Percentiles rank a stretch among this genome's conserved stretches.
Evolutionary conservation across 2,797 vertebrate genomes (phyloP).

Genomic region (Anabacerthia variegaticeps): DNA sequence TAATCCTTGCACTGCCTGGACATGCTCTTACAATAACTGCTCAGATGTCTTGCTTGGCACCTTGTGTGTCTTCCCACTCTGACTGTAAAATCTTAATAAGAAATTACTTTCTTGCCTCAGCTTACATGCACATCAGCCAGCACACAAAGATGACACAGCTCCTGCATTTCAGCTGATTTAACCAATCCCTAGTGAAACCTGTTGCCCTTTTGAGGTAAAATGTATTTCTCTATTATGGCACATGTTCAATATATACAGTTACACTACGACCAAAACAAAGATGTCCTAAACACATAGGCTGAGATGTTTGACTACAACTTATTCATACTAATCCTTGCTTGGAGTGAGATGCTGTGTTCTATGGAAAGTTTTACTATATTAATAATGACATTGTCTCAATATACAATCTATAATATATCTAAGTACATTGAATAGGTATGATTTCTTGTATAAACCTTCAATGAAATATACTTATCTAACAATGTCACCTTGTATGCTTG

Average conservation of each 20-base stretch:
- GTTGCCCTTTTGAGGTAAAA: slow-evolving; percentile 64
- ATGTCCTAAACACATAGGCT: slow-evolving; percentile 39
- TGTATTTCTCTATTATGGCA: slow-evolving; percentile 64
- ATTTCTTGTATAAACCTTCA: slow-evolving; percentile 67
- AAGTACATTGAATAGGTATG: slow-evolving; percentile 66
- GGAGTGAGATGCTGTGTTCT: slow-evolving; percentile 44
- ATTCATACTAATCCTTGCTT: slow-evolving; percentile 36
- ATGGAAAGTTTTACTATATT: slow-evolving; percentile 51
- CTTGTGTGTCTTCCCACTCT: not conserved
- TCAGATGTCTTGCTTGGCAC: not conserved
- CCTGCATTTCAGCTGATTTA: not conserved
- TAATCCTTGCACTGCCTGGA: not conserved
- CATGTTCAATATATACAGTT: slow-evolving; percentile 51
- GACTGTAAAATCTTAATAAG: not conserved
- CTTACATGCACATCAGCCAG: not conserved
- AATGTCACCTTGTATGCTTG: slow-evolving; percentile 55
- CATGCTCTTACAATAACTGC: not conserved
- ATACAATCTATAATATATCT: slow-evolving; percentile 71
- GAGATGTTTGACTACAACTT: slow-evolving; percentile 52
- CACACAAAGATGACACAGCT: not conserved
- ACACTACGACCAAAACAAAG: slow-evolving; percentile 56
- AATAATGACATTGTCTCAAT: slow-evolving; percentile 56
- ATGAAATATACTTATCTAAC: slow-evolving; percentile 63
- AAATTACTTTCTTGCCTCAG: not conserved
- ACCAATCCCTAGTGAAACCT: not conserved